Conservation (phyloP, 2,888 invertebrate species). For the Strigamia transsilvanica region DNA sequence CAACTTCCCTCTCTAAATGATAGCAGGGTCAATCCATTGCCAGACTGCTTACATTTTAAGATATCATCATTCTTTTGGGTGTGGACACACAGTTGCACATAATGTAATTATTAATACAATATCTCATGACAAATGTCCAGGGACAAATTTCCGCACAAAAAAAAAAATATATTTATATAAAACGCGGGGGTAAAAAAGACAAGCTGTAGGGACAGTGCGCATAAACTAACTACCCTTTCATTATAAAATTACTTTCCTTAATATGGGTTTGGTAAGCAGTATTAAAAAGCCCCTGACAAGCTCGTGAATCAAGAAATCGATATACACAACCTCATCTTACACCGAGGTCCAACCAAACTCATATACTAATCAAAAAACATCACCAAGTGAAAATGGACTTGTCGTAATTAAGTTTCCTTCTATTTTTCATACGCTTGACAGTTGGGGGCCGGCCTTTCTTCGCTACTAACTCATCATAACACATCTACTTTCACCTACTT, state of each 20-base stretch:
- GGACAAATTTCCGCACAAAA: constrained; percentile 18
- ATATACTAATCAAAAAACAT: constrained; percentile 50
- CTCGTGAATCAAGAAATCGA: constrained; percentile 45
- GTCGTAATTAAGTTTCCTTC: constrained; percentile 54
- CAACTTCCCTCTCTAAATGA: constrained; percentile 17
- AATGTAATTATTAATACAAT: constrained; percentile 48
- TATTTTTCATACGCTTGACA: constrained; percentile 54
- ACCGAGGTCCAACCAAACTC: constrained; percentile 16
- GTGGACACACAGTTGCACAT: constrained; percentile 49
- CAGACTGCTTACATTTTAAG: constrained; percentile 47
- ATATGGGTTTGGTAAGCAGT: neutral
- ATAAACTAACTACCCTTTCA: constrained; percentile 43
- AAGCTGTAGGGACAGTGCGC: neutral
- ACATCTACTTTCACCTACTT: neutral
- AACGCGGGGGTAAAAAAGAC: neutral
- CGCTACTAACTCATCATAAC: constrained; percentile 1
- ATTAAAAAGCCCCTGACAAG: constrained; percentile 32
- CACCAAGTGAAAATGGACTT: constrained; percentile 53
- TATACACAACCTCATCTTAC: constrained; percentile 38
- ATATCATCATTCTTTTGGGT: constrained; percentile 49
- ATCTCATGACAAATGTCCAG: constrained; percentile 46
- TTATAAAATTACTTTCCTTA: constrained; percentile 36
- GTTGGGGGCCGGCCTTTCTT: constrained; percentile 46
- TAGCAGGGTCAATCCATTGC: constrained; percentile 28
- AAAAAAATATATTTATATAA: neutral